Percentiles rank a stretch among this genome's conserved stretches.
phyloP scores from a whole-genome alignment of 2,797 vertebrate genomes.

The Allochrocebus solatus region DNA sequence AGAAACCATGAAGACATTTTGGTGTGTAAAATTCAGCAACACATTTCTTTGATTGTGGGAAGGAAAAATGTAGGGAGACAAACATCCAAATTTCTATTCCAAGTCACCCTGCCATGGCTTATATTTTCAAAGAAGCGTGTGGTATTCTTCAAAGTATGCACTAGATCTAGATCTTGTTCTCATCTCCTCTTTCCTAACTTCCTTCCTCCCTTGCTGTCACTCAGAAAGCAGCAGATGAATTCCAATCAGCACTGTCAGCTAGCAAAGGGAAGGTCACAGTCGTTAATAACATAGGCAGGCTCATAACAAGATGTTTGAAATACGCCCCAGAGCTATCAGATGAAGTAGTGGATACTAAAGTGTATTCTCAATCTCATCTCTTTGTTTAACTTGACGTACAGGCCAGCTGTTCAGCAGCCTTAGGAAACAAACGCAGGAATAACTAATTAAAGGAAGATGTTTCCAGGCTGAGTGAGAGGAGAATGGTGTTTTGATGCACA shows the following conservation, averaged over 20 bases:
- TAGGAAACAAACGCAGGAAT: conserved; percentile 59
- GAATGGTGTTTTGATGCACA: conserved; percentile 34
- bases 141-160: not conserved
- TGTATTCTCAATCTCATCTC: conserved; percentile 7
- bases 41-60: not conserved
- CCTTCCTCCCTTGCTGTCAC: not conserved
- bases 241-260: not conserved
- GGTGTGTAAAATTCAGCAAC: not conserved
- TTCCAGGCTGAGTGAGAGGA: conserved; percentile 13
- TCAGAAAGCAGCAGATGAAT: conserved; percentile 52
- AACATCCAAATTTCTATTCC: not conserved
- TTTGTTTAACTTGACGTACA: conserved; percentile 64
- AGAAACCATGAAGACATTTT: not conserved
- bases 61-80: conserved; percentile 1
- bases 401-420: conserved; percentile 72
- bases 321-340: conserved; percentile 59
- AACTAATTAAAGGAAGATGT: conserved; percentile 76
- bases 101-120: not conserved
- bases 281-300: conserved; percentile 54
- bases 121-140: conserved; percentile 27
- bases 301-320: conserved; percentile 59
- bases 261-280: conserved; percentile 61
- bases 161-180: not conserved
- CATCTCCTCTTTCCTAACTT: not conserved
- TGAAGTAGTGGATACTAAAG: conserved; percentile 68